Base-by-base conservation (phyloP, 2,797 vertebrate genomes). In the Mallotus villosus region DNA sequence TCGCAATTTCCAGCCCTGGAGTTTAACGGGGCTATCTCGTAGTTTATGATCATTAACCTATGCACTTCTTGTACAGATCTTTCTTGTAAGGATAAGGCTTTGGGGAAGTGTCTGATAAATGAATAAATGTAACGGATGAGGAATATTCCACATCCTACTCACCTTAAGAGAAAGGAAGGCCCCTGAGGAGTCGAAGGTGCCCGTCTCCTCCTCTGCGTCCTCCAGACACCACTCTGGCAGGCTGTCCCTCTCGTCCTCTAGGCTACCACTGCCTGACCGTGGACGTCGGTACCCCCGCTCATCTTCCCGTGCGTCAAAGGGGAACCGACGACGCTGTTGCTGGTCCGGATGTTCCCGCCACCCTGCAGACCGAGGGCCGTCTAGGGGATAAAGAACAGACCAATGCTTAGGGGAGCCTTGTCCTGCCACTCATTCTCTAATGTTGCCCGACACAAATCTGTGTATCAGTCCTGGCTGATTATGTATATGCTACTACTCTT, bases 161-260 rank as follows among this genome's bases (percentile, higher is more conserved):
- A 96, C 97, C 93, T 99, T 99, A 67, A 97, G 91, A 68, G 96
- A 97, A 3, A 98, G 95, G 86, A 99, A 99, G 0, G 98, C 98
- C 77, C 98, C 98, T 0, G 97, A 99, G 0, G 98, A 99, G 84
- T 99, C 98, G 70, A 99, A 99, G 0, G 97, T 99, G 79, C 98
- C 98, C n/a, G 97, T 98, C 85, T 99, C 98, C 79, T 98, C 97
- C 5, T 99, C 97, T 0, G 97, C 97, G 2, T 99, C 98, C 82
- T 99, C 98, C 68, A 99, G 91, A 79, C 98, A 99, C 98, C 98
- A 99, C 81, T 99, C 98, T 0, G 98, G 98, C 77, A 99, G 93
- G 79, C 94, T 96, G 85, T 98, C 97, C 84, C 96, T 90, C 84
- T 99, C 98, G 0, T 99, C 98, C 0, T 99, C 98, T 79, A 97